Base-by-base conservation (phyloP, 2,888 invertebrate genomes). In the Sphaerophoria taeniata region DNA sequence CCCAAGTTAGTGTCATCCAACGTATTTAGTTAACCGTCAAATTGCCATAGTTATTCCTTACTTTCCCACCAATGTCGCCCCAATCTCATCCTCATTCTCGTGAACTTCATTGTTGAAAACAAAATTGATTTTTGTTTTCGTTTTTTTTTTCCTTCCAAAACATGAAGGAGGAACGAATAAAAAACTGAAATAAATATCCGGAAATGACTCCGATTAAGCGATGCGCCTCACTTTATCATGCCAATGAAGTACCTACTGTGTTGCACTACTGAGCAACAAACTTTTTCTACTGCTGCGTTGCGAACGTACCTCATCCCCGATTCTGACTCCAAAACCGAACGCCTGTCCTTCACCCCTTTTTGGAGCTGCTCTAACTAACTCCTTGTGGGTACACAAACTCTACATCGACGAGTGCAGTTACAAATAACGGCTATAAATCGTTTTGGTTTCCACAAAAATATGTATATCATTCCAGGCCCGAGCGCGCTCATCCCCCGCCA, bases 351-450 rank as follows among this genome's bases (percentile, higher is more conserved):
- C 5, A 6, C 4, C 45, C 24, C 3, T 12, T 39, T 5, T 12
- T 31, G 14, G 24, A 39, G 45, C 45, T 36, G 51, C 6, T 24
- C 24, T 24, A 36, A 31, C 16, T 43, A 34, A 53, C 45, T 71
- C 65, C 61, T n/a, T 12, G n/a, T 51, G 36, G 11, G 34, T 75
- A 75, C 72, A 72, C 71, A 80, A 80, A 84, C 75, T 85, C 77
- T 81, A 69, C 80, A 81, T 85, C 81, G 81, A 85, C 81, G 81
- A 81, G 73, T 81, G 73, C 85, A 85, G 81, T 76, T 51, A 81
- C 85, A 81, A 85, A 85, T 81, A 81, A 70, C 63, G 72, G 73
- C 80, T 73, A 85, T 85, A 85, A 85, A 85, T 85, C 81, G 85
- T 61, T 81, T 85, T 73, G 72, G 73, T 81, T 85, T 73, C 69